These are phyloP conservation scores for Dromococcyx pavoninus DNA, from an alignment of 2,797 vertebrate species.

Conservation along the genomic window DNA sequence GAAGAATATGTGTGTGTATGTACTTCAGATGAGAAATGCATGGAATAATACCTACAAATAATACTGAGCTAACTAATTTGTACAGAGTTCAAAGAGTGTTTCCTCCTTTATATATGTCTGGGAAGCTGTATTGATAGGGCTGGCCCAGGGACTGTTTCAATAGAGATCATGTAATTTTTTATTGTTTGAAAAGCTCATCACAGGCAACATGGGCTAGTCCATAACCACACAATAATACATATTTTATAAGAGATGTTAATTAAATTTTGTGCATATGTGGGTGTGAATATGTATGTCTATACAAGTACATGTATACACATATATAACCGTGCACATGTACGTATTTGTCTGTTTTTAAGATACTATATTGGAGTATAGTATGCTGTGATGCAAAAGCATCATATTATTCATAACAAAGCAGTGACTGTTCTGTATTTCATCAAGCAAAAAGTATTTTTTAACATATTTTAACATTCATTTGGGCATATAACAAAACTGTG, in stretches of 20 bases:
- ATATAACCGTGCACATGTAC: not conserved
- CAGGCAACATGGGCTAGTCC: not conserved
- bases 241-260: not conserved
- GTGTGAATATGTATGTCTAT: fast-evolving
- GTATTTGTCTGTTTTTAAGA: not conserved
- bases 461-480: not conserved
- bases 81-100: not conserved
- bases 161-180: not conserved
- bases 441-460: constrained; percentile 3
- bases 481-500: not conserved
- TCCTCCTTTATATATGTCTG: not conserved
- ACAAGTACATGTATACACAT: too few species aligned
- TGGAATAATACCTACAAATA: not conserved
- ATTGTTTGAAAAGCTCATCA: not conserved
- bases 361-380: not conserved
- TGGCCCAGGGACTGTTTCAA: not conserved
- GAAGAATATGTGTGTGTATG: not conserved
- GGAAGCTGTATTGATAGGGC: not conserved
- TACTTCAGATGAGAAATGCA: not conserved
- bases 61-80: not conserved
- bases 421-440: not conserved
- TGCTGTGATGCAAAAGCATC: not conserved
- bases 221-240: not conserved
- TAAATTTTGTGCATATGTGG: not conserved
- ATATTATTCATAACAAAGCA: not conserved